phyloP scores from a whole-genome alignment of 2,113 vertebrate species.

The rat (Rattus norvegicus) region DNA sequence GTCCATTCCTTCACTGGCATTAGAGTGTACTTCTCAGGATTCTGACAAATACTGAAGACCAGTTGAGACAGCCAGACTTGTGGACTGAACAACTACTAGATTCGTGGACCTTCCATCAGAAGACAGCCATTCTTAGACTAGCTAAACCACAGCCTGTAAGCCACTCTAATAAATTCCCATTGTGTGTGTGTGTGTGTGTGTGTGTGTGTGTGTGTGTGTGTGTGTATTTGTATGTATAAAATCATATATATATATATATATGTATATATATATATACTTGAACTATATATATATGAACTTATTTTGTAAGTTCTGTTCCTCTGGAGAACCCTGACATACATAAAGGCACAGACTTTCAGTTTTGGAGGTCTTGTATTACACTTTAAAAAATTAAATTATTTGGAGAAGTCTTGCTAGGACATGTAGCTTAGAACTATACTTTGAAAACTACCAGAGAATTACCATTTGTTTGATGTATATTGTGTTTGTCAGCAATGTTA shows the following conservation, averaged over 20 bases:
- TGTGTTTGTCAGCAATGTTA: not conserved
- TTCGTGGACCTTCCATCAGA: not conserved
- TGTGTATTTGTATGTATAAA: too few relatives aligned
- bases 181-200: not conserved
- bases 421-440: slow-evolving; percentile 41
- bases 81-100: not conserved
- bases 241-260: too few relatives aligned
- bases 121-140: not conserved
- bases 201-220: not conserved
- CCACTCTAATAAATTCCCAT: not conserved
- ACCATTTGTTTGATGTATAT: not conserved
- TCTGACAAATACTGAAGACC: not conserved
- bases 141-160: not conserved
- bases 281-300: too few relatives aligned
- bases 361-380: not conserved
- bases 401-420: slow-evolving; percentile 16
- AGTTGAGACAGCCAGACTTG: not conserved
- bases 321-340: not conserved
- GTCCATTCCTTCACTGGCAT: not conserved
- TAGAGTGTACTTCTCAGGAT: not conserved
- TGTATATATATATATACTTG: too few relatives aligned
- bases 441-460: slow-evolving; percentile 30
- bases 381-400: slow-evolving; percentile 50
- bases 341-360: not conserved
- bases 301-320: not conserved